Evolutionary conservation across 2,888 invertebrate species (phyloP).

Genomic region (Eupeodes latifasciatus): DNA sequence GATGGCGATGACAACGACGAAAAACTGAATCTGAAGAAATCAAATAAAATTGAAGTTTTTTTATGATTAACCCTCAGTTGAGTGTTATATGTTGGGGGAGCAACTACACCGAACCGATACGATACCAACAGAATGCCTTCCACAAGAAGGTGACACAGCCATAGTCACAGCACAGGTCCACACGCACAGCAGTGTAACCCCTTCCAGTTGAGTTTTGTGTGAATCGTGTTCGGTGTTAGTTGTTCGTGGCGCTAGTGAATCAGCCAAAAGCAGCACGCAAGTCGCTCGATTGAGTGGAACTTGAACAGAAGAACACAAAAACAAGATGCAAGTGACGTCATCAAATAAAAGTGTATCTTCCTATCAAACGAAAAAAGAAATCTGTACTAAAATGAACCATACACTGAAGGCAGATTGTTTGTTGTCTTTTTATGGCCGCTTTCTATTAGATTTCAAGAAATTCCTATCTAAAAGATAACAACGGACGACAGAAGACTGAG

Average conservation of each 20-base stretch:
- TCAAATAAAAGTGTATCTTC: background rate
- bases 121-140: constrained; percentile 35
- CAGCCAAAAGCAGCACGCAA: constrained; percentile 10
- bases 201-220: constrained; percentile 1
- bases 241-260: background rate
- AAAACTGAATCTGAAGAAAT: constrained; percentile 55
- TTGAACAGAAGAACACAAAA: constrained; percentile 14
- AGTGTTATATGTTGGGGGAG: constrained; percentile 70
- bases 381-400: background rate
- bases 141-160: constrained; percentile 41
- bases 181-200: background rate
- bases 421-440: background rate
- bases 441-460: constrained; percentile 10
- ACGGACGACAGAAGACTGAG: background rate
- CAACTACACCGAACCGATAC: constrained; percentile 51
- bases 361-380: background rate
- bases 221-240: no score
- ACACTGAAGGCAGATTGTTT: background rate
- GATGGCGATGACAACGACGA: no score
- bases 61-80: constrained; percentile 75
- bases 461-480: constrained; percentile 15
- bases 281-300: constrained; percentile 35
- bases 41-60: constrained; percentile 75
- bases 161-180: background rate
- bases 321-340: constrained; percentile 21